Percentiles rank a stretch among this genome's conserved stretches.
phyloP scores from a whole-genome alignment of 2,888 invertebrate genomes.

The Dryocosmus kuriphilus region DNA sequence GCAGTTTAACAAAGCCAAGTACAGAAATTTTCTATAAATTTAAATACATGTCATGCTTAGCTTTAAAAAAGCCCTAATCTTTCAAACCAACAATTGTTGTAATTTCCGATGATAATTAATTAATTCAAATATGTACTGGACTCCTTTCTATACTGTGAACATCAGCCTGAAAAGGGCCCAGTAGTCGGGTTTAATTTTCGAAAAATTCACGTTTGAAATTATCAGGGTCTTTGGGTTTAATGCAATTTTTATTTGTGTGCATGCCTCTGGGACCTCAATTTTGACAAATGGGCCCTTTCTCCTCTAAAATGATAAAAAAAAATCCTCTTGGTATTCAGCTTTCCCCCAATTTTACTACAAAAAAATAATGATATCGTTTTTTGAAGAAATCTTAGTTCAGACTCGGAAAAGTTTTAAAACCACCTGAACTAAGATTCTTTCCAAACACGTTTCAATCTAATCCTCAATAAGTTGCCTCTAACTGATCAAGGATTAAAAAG shows the following conservation, averaged over 20 bases:
- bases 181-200: no score
- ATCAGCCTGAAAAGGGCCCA: no score
- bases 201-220: no score
- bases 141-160: no score
- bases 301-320: no score
- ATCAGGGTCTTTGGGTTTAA: no score
- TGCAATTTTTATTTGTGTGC: no score
- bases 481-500: conserved; percentile 17
- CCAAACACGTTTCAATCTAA: conserved; percentile 12
- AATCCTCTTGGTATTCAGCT: no score
- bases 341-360: no score
- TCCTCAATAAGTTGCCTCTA: not conserved
- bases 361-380: not conserved
- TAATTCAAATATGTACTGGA: no score
- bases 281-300: not conserved
- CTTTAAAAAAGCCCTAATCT: not conserved
- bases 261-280: not conserved
- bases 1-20: not conserved
- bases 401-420: not conserved
- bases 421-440: not conserved
- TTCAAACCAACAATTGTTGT: no score
- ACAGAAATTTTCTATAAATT: not conserved
- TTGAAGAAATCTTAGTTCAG: not conserved
- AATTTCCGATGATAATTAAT: no score
- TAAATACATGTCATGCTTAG: not conserved